A percentile compares a stretch with the other conserved stretches of the same genome.
Conservation (phyloP, 1,140 invertebrate genomes). For the Macrostomum lignano region DNA sequence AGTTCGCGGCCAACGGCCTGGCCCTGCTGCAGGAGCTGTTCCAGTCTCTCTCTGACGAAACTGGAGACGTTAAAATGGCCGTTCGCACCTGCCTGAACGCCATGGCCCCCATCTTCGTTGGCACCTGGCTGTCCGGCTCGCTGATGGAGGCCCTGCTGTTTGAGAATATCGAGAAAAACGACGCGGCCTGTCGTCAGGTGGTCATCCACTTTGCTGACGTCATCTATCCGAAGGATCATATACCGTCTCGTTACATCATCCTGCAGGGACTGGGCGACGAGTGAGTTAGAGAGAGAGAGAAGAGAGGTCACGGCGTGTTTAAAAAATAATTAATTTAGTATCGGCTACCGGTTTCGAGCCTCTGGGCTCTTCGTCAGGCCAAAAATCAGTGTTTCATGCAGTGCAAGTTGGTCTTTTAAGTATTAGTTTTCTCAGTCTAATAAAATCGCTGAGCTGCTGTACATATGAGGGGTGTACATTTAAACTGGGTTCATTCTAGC, state of each 20-base stretch:
- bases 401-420: too few relatives aligned
- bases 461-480: too few relatives aligned
- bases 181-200: conserved; percentile 33
- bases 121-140: too few relatives aligned
- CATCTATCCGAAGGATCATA: conserved; percentile 48
- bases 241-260: conserved; percentile 49
- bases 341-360: too few relatives aligned
- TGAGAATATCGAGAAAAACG: conserved; percentile 24
- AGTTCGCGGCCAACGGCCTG: conserved; percentile 38
- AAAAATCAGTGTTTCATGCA: too few relatives aligned
- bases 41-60: conserved; percentile 34
- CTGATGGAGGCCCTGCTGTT: conserved; percentile 34
- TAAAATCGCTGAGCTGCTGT: too few relatives aligned
- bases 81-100: not conserved
- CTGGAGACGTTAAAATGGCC: conserved; percentile 10
- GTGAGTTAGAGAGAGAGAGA: conserved; percentile 26
- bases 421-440: too few relatives aligned
- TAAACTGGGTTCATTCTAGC: too few relatives aligned
- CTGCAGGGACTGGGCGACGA: conserved; percentile 51
- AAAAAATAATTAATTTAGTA: too few relatives aligned
- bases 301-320: too few relatives aligned
- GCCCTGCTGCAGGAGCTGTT: conserved; percentile 37
- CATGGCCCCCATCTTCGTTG: conserved; percentile 1
- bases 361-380: too few relatives aligned
- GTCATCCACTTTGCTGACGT: conserved; percentile 48